Evolutionary conservation across 2,113 vertebrate genomes (phyloP).

Genomic region (Erythrolamprus reginae): DNA sequence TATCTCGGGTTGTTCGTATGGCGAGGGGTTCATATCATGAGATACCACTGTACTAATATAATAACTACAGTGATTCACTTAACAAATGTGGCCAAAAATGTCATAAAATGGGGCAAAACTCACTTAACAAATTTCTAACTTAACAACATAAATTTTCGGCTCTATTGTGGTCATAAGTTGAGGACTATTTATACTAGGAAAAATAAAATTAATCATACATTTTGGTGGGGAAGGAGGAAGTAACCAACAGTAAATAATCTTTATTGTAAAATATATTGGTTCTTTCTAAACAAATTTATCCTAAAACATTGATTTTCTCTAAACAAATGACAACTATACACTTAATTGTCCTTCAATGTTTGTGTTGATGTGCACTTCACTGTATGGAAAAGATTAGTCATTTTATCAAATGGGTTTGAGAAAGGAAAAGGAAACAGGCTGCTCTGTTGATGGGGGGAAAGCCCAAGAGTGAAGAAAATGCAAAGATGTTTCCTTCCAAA

Average conservation of each 20-base stretch:
- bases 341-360: not conserved
- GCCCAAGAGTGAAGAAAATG: not conserved
- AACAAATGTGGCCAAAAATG: too few relatives aligned
- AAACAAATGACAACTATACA: not conserved
- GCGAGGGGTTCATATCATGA: too few relatives aligned
- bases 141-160: too few relatives aligned
- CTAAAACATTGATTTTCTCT: not conserved
- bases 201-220: not conserved
- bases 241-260: not conserved
- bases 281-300: not conserved
- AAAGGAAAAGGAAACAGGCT: constrained; percentile 12
- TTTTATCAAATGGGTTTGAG: not conserved
- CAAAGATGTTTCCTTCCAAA: constrained; percentile 18
- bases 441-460: constrained; percentile 10
- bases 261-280: not conserved
- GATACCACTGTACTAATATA: too few relatives aligned
- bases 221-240: not conserved
- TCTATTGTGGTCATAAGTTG: too few relatives aligned
- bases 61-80: too few relatives aligned
- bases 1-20: too few relatives aligned
- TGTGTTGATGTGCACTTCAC: not conserved
- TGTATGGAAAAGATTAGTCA: not conserved
- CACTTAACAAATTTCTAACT: too few relatives aligned
- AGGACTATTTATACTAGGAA: not conserved
- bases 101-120: too few relatives aligned